Conservation (phyloP, 2,888 invertebrate species). For the Elmis aenea region DNA sequence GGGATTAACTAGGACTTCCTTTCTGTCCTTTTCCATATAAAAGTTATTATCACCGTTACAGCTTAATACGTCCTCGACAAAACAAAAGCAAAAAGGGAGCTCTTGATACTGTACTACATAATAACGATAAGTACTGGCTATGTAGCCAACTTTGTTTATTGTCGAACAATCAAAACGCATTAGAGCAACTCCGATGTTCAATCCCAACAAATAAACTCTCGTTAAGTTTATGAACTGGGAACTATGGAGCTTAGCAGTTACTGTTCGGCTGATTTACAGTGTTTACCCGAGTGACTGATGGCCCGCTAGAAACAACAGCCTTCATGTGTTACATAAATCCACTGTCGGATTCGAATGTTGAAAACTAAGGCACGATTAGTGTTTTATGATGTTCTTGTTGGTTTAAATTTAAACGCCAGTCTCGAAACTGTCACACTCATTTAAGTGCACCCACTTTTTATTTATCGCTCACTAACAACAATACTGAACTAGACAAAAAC, state of each 20-base stretch:
- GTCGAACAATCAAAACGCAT: conserved; percentile 43
- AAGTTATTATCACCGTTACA: conserved; percentile 25
- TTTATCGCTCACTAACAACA: no score
- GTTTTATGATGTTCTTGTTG: conserved; percentile 23
- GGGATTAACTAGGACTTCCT: conserved; percentile 20
- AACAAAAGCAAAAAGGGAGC: no score
- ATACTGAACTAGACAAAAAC: no score
- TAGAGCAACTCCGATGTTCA: conserved; percentile 40
- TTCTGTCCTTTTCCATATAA: conserved; percentile 18
- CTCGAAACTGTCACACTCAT: conserved; percentile 17
- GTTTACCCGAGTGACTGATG: conserved; percentile 43
- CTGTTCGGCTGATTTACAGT: conserved; percentile 41
- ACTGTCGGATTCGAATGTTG: conserved; percentile 18
- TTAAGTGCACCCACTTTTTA: no score
- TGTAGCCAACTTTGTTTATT: no score
- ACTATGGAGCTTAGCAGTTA: conserved; percentile 30
- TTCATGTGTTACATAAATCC: conserved; percentile 46
- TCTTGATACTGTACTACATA: no score
- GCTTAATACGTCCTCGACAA: background rate
- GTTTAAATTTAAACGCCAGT: conserved; percentile 21
- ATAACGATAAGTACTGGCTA: no score
- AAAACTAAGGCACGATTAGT: conserved; percentile 26
- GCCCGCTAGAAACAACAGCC: conserved; percentile 45
- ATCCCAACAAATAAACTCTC: conserved; percentile 42
- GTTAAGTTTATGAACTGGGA: conserved; percentile 45